Base-by-base conservation (phyloP, 2,113 vertebrate species). In the Cynocephalus volans region DNA sequence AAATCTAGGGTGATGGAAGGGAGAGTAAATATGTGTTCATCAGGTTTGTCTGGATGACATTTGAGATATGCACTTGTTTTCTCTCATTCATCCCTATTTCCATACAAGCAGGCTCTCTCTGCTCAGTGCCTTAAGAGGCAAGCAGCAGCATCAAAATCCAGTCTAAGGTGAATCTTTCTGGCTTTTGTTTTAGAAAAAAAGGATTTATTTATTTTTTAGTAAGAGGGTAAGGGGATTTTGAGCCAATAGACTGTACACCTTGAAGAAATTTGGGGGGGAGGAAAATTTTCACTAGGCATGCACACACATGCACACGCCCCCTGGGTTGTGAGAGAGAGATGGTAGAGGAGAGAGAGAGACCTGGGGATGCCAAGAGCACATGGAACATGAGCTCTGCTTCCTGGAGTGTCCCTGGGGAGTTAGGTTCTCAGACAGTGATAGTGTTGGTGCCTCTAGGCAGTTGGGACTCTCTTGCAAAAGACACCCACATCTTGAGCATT, bases 221-320 rank as follows among this genome's bases (percentile, higher is more conserved):
- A 56, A 94, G 33, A 26, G 90, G 45, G 65, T 56, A 88, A 24
- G 62, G 15, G 72, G n/a, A 5, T 67, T 77, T 91, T 24, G 48
- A 50, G 36, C 33, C 62, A 65, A 77, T 23, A 87, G 69, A 83
- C 14, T 56, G 24, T 84, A 17, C 15, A 36, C 82, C 48, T 93
- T 90, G 26, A 94, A 92, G 83, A 89, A 88, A 96, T 92, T 69
- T 83, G 82, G 76, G 83, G 88, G 85, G 45, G 76, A 93, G 60
- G 6, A 87, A 58, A 87, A 58, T 84, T 93, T 82, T 69, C 28
- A 19, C 52, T 2, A 26, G 8, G 19, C 41, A 41, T 41, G 41
- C 41, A 41, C 24, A 26, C 11, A 64, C 56, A 23, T 7, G 26
- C 64, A 28, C 64, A 14, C 31, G 58, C 21, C 5, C 33, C 62